phyloP scores from a whole-genome alignment of 1,140 invertebrate species.

The Anthonomus grandis region DNA sequence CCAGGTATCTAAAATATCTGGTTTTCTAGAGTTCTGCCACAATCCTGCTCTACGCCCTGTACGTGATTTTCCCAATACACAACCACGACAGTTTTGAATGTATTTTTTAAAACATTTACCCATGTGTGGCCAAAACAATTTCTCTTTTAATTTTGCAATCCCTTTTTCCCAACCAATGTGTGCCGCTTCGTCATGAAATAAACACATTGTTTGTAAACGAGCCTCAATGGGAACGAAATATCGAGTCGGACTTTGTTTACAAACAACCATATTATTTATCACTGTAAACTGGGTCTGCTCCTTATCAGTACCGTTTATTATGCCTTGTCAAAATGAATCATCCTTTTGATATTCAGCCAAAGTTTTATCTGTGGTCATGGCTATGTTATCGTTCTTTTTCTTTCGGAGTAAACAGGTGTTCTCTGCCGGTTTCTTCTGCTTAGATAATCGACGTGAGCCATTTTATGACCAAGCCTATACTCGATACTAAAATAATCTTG shows the following conservation, averaged over 20 bases:
- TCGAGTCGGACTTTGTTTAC: not conserved
- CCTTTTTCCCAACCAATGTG: slow-evolving; percentile 13
- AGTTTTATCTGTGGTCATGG: not conserved
- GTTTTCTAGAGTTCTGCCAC: slow-evolving; percentile 1
- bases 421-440: slow-evolving; percentile 18
- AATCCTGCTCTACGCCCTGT: slow-evolving; percentile 3
- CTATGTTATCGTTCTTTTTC: no score
- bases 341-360: slow-evolving; percentile 2
- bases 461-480: slow-evolving; percentile 23
- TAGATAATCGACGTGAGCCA: slow-evolving; percentile 26
- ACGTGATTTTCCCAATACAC: slow-evolving; percentile 10
- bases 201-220: slow-evolving; percentile 7
- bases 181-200: slow-evolving; percentile 13
- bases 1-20: no score
- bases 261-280: not conserved
- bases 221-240: slow-evolving; percentile 17
- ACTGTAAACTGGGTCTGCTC: no score
- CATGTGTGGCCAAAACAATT: slow-evolving; percentile 12
- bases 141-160: not conserved
- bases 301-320: no score
- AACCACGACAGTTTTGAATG: slow-evolving; percentile 11
- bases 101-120: slow-evolving; percentile 14
- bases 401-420: no score
- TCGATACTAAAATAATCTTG: not conserved
- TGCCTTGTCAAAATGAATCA: slow-evolving; percentile 1